A percentile compares a stretch with the other conserved stretches of the same genome.
Conservation (phyloP, 2,888 invertebrate species). For the Platycheirus rosarum region DNA sequence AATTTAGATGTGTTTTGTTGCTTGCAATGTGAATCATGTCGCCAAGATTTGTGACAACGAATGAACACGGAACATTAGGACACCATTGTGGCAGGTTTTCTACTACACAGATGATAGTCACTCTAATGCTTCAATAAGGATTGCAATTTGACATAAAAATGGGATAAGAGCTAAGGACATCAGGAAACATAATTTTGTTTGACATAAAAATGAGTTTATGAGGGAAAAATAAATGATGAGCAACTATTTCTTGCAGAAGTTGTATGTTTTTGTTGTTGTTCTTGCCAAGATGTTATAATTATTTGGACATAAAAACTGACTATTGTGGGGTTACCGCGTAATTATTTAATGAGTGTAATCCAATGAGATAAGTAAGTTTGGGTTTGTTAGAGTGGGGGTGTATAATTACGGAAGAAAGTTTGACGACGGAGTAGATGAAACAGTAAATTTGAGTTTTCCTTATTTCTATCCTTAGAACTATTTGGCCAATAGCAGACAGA, state of each 20-base stretch:
- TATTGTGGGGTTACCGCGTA: not conserved
- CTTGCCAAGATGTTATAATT: slow-evolving; percentile 15
- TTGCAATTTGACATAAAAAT: slow-evolving; percentile 38
- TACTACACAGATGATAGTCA: not conserved
- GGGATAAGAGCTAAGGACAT: slow-evolving; percentile 39
- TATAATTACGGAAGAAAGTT: not conserved
- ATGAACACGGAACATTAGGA: slow-evolving; percentile 8
- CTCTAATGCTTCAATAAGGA: slow-evolving; percentile 27
- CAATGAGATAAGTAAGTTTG: not conserved
- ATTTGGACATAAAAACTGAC: slow-evolving; percentile 13
- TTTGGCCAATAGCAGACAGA: too few species aligned
- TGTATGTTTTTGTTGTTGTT: not conserved
- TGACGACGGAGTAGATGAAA: not conserved
- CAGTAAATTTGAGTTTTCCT: too few species aligned
- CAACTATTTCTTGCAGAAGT: slow-evolving; percentile 2
- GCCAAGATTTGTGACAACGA: slow-evolving; percentile 42
- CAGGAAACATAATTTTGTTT: slow-evolving; percentile 27
- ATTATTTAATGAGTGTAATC: not conserved
- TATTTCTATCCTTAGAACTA: too few species aligned
- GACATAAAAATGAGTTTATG: slow-evolving; percentile 43
- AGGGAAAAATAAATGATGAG: slow-evolving; percentile 20
- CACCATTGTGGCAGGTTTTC: not conserved
- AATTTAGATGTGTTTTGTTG: slow-evolving; percentile 26
- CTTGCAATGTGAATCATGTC: slow-evolving; percentile 35
- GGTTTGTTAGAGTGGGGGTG: too few species aligned